Evolutionary conservation across 2,797 vertebrate genomes (phyloP).

Genomic region (Lagodon rhomboides): DNA sequence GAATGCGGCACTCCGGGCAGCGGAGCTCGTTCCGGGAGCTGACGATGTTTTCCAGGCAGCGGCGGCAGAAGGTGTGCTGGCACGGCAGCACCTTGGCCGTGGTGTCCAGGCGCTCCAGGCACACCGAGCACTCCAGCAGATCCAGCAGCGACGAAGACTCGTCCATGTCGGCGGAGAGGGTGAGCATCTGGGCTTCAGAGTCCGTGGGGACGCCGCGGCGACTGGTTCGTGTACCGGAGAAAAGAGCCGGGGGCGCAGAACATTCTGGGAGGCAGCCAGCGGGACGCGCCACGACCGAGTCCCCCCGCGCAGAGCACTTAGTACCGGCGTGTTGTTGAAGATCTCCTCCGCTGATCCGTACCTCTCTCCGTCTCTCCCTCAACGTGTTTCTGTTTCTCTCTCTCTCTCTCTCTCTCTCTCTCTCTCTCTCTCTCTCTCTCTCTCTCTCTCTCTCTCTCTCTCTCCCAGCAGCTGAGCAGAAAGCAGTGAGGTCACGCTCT

Average conservation of each 20-base stretch:
- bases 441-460: constrained; percentile 35
- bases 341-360: constrained; percentile 34
- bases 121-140: constrained; percentile 97
- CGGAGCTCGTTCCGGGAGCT: constrained; percentile 95
- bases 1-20: constrained; percentile 97
- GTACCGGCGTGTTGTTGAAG: constrained; percentile 42
- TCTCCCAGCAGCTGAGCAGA: constrained; percentile 84
- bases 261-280: constrained; percentile 77
- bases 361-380: constrained; percentile 7
- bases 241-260: constrained; percentile 62
- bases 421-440: constrained; percentile 29
- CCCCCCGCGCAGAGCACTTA: constrained; percentile 40
- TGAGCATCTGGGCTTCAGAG: constrained; percentile 81
- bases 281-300: constrained; percentile 56
- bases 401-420: not conserved
- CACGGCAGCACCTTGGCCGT: constrained; percentile 96
- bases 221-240: constrained; percentile 65
- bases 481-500: constrained; percentile 86
- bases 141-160: constrained; percentile 97
- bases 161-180: constrained; percentile 91
- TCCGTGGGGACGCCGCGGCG: constrained; percentile 69
- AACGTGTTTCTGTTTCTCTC: constrained; percentile 42
- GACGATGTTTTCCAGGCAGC: constrained; percentile 97
- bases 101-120: constrained; percentile 96
- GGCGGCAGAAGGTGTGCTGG: constrained; percentile 98